Conservation (phyloP, 2,797 vertebrate genomes). For the Acanthornis magna region DNA sequence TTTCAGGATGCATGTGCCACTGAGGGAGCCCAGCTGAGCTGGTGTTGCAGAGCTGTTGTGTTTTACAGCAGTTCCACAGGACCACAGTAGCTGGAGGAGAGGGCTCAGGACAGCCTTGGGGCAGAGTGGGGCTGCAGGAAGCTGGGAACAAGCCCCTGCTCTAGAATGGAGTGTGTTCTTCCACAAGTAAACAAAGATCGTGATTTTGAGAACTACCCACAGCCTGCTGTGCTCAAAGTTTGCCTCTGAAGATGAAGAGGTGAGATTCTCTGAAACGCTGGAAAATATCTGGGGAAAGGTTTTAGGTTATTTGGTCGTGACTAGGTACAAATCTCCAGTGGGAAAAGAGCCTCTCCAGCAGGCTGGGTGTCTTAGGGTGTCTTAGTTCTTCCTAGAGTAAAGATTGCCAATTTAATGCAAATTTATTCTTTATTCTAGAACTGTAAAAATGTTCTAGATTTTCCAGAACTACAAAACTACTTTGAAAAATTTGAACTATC, state of each 20-base stretch:
- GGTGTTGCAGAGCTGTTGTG: too few relatives aligned
- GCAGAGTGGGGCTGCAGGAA: too few relatives aligned
- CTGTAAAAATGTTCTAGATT: accelerated
- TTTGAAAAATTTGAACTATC: background rate
- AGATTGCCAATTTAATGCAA: background rate
- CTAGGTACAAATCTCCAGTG: background rate
- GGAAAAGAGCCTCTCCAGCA: background rate
- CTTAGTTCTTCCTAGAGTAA: background rate
- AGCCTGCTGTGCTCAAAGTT: background rate
- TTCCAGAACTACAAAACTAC: background rate
- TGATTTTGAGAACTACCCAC: background rate
- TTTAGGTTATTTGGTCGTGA: background rate
- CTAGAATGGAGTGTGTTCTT: background rate
- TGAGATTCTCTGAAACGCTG: background rate
- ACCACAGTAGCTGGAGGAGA: too few relatives aligned
- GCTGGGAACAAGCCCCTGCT: background rate
- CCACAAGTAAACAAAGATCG: background rate
- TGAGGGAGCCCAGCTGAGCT: too few relatives aligned
- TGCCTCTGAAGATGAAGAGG: background rate
- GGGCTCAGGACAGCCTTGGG: too few relatives aligned
- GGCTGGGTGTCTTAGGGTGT: background rate
- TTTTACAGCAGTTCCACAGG: too few relatives aligned
- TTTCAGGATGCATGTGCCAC: too few relatives aligned
- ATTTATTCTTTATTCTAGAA: background rate
- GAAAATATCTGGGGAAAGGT: background rate